Percentiles rank a stretch among this genome's conserved stretches.
Conservation (phyloP, 2,113 vertebrate genomes). For the Acanthochromis polyacanthus region DNA sequence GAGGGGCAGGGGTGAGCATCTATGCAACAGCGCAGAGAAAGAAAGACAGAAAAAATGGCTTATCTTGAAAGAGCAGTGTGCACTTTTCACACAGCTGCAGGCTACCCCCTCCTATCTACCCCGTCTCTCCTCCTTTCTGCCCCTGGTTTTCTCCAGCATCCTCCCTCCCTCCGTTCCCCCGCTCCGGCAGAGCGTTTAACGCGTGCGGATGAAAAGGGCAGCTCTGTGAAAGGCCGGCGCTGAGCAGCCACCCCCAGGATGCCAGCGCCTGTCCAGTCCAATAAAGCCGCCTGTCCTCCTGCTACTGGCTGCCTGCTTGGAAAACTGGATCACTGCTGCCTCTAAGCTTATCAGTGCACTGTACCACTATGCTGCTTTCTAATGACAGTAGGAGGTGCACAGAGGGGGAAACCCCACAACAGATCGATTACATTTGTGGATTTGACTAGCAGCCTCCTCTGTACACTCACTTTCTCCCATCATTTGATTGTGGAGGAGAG, state of each 20-base stretch:
- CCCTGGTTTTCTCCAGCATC: conserved; percentile 42
- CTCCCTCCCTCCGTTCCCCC: conserved; percentile 59
- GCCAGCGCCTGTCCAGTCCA: conserved; percentile 88
- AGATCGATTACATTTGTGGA: conserved; percentile 5
- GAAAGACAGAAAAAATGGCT: conserved; percentile 74
- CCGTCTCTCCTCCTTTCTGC: conserved; percentile 64
- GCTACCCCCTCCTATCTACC: conserved; percentile 53
- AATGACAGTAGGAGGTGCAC: conserved; percentile 24
- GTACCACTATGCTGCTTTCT: conserved; percentile 36
- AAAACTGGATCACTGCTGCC: conserved; percentile 65
- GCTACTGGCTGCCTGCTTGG: conserved; percentile 62
- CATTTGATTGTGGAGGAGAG: background rate
- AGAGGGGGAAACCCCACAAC: conserved; percentile 25
- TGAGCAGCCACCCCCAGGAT: conserved; percentile 78
- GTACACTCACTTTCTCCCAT: conserved; percentile 44
- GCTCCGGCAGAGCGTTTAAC: conserved; percentile 82
- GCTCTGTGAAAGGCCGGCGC: conserved; percentile 82
- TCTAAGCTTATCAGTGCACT: conserved; percentile 44
- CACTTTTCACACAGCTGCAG: conserved; percentile 85
- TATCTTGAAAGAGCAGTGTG: conserved; percentile 84
- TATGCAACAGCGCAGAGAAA: conserved; percentile 59
- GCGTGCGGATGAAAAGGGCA: conserved; percentile 84
- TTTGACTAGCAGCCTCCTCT: conserved; percentile 42
- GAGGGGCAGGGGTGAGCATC: conserved; percentile 73
- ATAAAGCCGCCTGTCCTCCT: conserved; percentile 86